Evolutionary conservation across 2,113 vertebrate species (phyloP), one percentile per base, ranked within the genome.

Genomic region (Prionailurus bengalensis): DNA sequence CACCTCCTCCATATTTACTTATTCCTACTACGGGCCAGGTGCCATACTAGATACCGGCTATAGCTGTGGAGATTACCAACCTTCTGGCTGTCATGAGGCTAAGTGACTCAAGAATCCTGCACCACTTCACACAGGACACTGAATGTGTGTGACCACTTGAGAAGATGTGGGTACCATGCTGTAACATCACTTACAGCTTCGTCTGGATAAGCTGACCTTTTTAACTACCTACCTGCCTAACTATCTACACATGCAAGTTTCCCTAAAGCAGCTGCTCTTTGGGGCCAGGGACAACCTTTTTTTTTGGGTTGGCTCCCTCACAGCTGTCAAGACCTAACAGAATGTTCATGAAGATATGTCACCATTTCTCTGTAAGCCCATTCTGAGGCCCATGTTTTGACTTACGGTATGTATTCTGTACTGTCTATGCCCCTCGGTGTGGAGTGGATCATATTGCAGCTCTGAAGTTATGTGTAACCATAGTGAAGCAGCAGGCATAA

Each of bases 391-490:
- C 19, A 39, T 36, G 8, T 78, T 95, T 89, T 76, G 55, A 68
- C 10, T 84, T 83, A 31, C 27, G 94, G 79, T 58, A 61, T 5
- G 16, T 66, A 66, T 11, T 65, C 91, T 79, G 92, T 39, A 25
- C 74, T 2, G 15, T 51, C 4, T 5, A 14, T 80, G 3, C 55
- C 90, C 65, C 48, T 95, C 23, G 2, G 76, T 89, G 88, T 19
- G 33, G 94, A 66, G 78, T 0, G 66, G 95, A 89, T 95, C 48
- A 19, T 36, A 68, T 81, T 7, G 12, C 82, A 96, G 73, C 92
- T 66, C 94, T 63, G 84, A 78, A 97, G 96, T 81, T 98, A 91
- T 87, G 96, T 79, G 90, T 95, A 96, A 97, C 86, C 97, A 96
- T 48, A 94, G 94, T 70, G 95, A 96, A 95, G 88, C 70, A 61